A percentile compares a stretch with the other conserved stretches of the same genome.
Conservation (phyloP, 2,888 invertebrate genomes). For the Tinea trinotella region DNA sequence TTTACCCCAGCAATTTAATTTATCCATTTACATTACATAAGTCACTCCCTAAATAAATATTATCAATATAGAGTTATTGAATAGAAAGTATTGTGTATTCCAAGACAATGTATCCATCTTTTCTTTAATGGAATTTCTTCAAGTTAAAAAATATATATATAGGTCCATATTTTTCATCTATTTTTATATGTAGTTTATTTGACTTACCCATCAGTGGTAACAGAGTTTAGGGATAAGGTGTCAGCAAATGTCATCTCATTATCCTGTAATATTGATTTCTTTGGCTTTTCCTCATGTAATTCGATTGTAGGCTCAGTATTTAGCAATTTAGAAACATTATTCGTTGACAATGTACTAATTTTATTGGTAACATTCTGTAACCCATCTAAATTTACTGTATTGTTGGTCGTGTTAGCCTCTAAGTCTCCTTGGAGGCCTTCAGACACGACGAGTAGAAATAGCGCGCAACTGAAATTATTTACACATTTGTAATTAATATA, state of each 20-base stretch:
- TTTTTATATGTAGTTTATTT: too few species aligned
- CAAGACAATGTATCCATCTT: too few species aligned
- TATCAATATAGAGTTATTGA: too few species aligned
- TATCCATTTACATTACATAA: too few species aligned
- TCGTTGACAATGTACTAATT: constrained; percentile 26
- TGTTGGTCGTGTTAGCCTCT: background rate
- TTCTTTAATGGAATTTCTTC: too few species aligned
- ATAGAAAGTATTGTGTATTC: too few species aligned
- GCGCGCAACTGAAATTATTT: constrained; percentile 66
- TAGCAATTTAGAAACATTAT: constrained; percentile 2
- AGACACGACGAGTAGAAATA: constrained; percentile 73
- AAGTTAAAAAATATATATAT: too few species aligned
- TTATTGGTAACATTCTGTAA: constrained; percentile 54
- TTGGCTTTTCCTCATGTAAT: constrained; percentile 19
- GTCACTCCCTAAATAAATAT: too few species aligned
- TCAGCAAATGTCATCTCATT: constrained; percentile 66
- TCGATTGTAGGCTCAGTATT: background rate
- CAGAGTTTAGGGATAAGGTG: constrained; percentile 67
- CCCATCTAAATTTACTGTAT: constrained; percentile 46
- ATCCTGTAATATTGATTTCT: constrained; percentile 28
- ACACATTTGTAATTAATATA: constrained; percentile 5
- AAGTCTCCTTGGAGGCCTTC: constrained; percentile 59
- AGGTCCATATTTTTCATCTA: too few species aligned
- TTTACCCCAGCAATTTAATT: too few species aligned
- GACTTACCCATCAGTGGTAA: constrained; percentile 70